Percentiles rank a stretch among this genome's conserved stretches.
Conservation (phyloP, 2,888 invertebrate species). For the Clostera curtula region DNA sequence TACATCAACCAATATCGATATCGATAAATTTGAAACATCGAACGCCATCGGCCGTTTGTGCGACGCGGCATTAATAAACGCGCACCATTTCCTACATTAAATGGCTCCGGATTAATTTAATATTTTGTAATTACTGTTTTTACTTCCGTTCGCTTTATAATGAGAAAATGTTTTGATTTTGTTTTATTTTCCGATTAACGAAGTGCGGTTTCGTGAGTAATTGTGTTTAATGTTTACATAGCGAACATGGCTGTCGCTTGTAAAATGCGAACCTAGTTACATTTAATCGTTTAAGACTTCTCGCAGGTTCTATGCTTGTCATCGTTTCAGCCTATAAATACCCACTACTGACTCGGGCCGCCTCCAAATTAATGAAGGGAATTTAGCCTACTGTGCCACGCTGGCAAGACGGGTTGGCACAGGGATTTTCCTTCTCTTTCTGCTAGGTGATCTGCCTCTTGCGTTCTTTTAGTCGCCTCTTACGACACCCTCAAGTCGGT, state of each 20-base stretch:
- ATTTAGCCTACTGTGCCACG: no score
- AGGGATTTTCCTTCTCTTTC: no score
- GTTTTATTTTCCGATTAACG: conserved; percentile 28
- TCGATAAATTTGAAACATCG: conserved; percentile 21
- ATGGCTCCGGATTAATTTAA: conserved; percentile 45
- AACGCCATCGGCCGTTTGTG: conserved; percentile 34
- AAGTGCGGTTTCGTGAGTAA: conserved; percentile 19
- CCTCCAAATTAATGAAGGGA: no score
- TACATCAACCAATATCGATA: conserved; percentile 9
- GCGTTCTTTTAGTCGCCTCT: no score
- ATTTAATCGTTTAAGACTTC: not conserved
- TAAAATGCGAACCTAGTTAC: conserved; percentile 5
- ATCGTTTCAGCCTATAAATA: no score
- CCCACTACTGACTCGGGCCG: no score
- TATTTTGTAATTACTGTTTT: conserved; percentile 52
- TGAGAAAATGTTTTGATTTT: conserved; percentile 41
- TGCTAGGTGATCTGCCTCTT: no score
- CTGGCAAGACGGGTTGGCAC: no score
- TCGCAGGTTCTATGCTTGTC: no score
- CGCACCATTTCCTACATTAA: conserved; percentile 27
- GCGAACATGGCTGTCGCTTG: conserved; percentile 18
- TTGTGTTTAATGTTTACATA: conserved; percentile 16
- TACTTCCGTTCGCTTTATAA: conserved; percentile 42
- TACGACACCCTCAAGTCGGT: no score
- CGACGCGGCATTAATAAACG: conserved; percentile 43